Evolutionary conservation across 2,797 vertebrate genomes (phyloP), one percentile per base, ranked within the genome.

Genomic region (Percopsis omiscomaycus): DNA sequence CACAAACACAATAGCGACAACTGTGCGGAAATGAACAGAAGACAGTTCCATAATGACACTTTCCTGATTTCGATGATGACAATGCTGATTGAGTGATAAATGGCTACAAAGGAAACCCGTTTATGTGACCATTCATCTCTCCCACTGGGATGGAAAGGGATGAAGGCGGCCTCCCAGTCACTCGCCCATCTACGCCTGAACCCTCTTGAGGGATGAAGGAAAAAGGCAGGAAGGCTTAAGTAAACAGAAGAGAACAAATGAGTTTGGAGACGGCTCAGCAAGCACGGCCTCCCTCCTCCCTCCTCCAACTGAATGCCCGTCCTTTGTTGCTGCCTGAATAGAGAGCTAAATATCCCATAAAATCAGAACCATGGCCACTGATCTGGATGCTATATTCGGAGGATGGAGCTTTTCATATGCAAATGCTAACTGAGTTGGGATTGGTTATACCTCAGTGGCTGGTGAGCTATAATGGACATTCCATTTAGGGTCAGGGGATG

Each of bases 171-270:
- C 64, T 82, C 84, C 85, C 74, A 83, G 84, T 90, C 87, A 89
- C 78, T 78, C 81, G 77, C 75, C 80, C 84, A 87, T 87, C 88
- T 91, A 80, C 71, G 84, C 87, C 86, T 86, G 80, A 89, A 90
- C 88, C 86, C 88, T 85, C 84, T 78, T 73, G 78, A 87, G 84
- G 77, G 61, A 68, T 74, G 84, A 83, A 73, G 86, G 86, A 85
- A 86, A 85, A 79, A 84, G 81, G 81, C 83, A 44, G 74, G 78
- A 73, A 77, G 78, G 77, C 89, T 93, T 93, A 92, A 93, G 88
- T 92, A 93, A 94, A 94, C 91, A 93, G 89, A 83, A 81, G 73
- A 90, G 92, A 92, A 92, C 92, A 93, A 94, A 92, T 90, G 89
- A 89, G 89, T 84, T 89, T 89, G 91, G 89, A 91, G 92, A 91